These are phyloP conservation scores for Cyclophora albipunctata DNA, from an alignment of 2,888 invertebrate species.

Conservation along the genomic window DNA sequence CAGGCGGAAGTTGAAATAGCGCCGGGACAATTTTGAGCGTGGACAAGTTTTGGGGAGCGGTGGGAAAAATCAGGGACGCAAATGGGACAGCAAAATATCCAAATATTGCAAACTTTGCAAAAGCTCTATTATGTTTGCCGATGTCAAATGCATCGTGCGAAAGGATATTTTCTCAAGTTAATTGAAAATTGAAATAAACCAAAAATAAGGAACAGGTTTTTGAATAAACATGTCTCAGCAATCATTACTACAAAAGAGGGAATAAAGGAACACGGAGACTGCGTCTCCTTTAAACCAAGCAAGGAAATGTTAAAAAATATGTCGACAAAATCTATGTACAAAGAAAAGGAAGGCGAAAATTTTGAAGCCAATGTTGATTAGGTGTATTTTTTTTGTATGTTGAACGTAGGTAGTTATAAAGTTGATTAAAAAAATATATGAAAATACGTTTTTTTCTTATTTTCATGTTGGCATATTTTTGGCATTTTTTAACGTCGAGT, in stretches of 20 bases:
- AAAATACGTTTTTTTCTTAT: no score
- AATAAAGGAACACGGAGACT: slow-evolving; percentile 4
- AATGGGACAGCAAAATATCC: slow-evolving; percentile 5
- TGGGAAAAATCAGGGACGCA: slow-evolving; percentile 6
- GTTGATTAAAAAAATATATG: no score
- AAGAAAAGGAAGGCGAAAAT: slow-evolving; percentile 1
- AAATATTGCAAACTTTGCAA: slow-evolving; percentile 3
- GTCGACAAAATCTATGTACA: slow-evolving; percentile 1
- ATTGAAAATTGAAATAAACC: slow-evolving; percentile 7
- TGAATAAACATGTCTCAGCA: slow-evolving; percentile 6
- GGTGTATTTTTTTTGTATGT: neutral
- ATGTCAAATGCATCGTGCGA: slow-evolving; percentile 9
- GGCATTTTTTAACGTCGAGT: no score
- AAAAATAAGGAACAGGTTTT: slow-evolving; percentile 6
- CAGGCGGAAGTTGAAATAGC: slow-evolving; percentile 6
- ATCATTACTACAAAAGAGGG: slow-evolving; percentile 6
- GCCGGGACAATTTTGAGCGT: slow-evolving; percentile 6
- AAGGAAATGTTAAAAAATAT: slow-evolving; percentile 2
- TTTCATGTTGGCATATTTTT: no score
- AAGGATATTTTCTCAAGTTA: slow-evolving; percentile 7
- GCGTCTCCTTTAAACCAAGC: slow-evolving; percentile 2
- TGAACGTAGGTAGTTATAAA: neutral
- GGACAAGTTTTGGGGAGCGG: slow-evolving; percentile 9
- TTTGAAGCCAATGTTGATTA: slow-evolving; percentile 1
- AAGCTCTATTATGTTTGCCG: slow-evolving; percentile 3